Evolutionary conservation across 2,113 vertebrate genomes (phyloP), one percentile per base, ranked within the genome.

Genomic region (Jacana jacana): DNA sequence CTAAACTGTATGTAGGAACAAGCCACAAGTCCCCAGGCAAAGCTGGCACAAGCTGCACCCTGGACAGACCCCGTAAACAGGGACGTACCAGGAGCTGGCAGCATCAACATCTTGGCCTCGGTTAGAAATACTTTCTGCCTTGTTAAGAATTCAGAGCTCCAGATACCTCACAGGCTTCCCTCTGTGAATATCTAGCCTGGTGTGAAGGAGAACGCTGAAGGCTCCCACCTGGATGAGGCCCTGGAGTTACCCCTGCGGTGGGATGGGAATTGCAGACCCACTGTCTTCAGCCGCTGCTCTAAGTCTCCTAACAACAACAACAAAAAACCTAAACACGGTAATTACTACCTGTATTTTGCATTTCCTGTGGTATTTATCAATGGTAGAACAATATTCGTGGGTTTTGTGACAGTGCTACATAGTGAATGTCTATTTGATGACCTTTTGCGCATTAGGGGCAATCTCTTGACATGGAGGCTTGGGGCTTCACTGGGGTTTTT

Each of bases 151-250:
- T 48, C 25, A 49, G 39, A 22, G 13, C 23, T 63, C 14, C 35
- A 24, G 12, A 9, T 48, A 55, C 3, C 10, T 8, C 18, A 7
- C 10, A 15, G 42, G 7, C 28, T 52, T 69, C 7, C 30, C 15
- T 27, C 46, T 0, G 1, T 18, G 19, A 78, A 20, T 23, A 28
- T 54, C 57, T 18, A 90, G 10, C 9, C 6, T 10, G 10, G 6
- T 33, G 2, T 27, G 40, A 61, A 3, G 10, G 24, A 81, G 39
- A 31, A 64, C 27, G 12, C 1, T 0, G 6, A 64, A 11, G 9
- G 9, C 3, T 3, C 5, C 13, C 1, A 27, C 11, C 35, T 1
- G 2, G 19, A 18, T 0, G 2, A 37, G 51, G 28, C 11, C 23
- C 30, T 39, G 44, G 31, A 2, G 11, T 20, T 35, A 9, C 76